Percentiles rank a stretch among this genome's conserved stretches.
Evolutionary conservation across 1,140 invertebrate species (phyloP).

Genomic region (Periplaneta americana): DNA sequence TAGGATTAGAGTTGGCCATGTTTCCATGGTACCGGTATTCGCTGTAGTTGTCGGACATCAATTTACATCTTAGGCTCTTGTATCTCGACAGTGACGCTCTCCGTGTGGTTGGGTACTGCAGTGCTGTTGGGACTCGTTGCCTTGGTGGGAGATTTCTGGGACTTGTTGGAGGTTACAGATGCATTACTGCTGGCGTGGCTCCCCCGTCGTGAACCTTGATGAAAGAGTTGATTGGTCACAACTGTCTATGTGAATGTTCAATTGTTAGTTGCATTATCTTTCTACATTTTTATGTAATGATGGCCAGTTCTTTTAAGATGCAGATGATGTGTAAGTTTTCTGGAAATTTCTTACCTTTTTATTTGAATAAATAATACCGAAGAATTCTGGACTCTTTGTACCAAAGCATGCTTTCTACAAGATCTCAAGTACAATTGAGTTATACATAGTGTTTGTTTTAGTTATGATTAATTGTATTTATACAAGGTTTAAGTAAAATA

Average conservation of each 20-base stretch:
- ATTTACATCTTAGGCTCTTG: constrained; percentile 41
- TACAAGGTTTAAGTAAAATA: too few species aligned
- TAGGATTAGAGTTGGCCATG: neutral
- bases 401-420: too few species aligned
- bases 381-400: too few species aligned
- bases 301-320: neutral
- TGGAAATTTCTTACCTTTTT: too few species aligned
- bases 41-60: neutral
- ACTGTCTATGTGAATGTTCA: neutral
- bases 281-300: neutral
- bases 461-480: too few species aligned
- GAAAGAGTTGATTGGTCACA: neutral
- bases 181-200: constrained; percentile 60
- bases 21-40: neutral
- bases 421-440: too few species aligned
- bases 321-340: too few species aligned
- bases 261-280: neutral
- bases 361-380: too few species aligned
- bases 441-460: too few species aligned
- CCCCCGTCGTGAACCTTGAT: constrained; percentile 47
- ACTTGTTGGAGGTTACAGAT: constrained; percentile 49
- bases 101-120: constrained; percentile 41
- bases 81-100: constrained; percentile 52
- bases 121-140: constrained; percentile 24
- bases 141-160: constrained; percentile 33